A percentile compares a stretch with the other conserved stretches of the same genome.
Evolutionary conservation across 2,888 invertebrate genomes (phyloP).

Genomic region (Cryptocheilus praepositus): DNA sequence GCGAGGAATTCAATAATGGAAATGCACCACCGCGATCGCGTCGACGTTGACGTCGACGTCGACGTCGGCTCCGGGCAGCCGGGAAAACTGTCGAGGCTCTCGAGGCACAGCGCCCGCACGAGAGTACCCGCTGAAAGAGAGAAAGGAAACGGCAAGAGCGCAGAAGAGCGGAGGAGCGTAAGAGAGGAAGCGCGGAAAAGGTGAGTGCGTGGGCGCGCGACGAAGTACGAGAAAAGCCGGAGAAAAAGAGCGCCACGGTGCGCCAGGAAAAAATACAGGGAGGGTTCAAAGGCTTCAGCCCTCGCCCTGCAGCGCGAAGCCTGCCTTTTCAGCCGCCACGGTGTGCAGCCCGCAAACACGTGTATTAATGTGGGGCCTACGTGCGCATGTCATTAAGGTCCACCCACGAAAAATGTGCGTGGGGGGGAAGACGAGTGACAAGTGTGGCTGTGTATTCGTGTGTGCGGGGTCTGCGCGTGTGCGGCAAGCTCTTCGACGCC

Average conservation of each 20-base stretch:
- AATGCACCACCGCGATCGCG: slow-evolving; percentile 34
- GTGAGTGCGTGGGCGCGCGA: slow-evolving; percentile 14
- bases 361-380: slow-evolving; percentile 1
- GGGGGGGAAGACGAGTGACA: background rate
- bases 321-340: slow-evolving; percentile 56
- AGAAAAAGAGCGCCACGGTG: slow-evolving; percentile 13
- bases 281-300: slow-evolving; percentile 63
- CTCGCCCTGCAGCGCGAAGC: slow-evolving; percentile 44
- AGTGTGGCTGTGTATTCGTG: background rate
- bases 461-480: too few relatives aligned
- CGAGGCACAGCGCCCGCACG: slow-evolving; percentile 13
- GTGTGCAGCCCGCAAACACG: slow-evolving; percentile 11
- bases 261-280: slow-evolving; percentile 36
- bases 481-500: background rate
- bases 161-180: slow-evolving; percentile 14
- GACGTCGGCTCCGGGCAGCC: slow-evolving; percentile 20
- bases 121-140: slow-evolving; percentile 12
- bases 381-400: slow-evolving; percentile 7
- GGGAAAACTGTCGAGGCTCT: slow-evolving; percentile 37
- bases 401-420: slow-evolving; percentile 4
- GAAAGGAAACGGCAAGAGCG: slow-evolving; percentile 1
- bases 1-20: slow-evolving; percentile 57
- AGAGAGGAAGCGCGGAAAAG: slow-evolving; percentile 20
- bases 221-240: slow-evolving; percentile 37
- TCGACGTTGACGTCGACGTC: slow-evolving; percentile 27